phyloP scores from a whole-genome alignment of 2,113 vertebrate species.

The Saimiri boliviensis region DNA sequence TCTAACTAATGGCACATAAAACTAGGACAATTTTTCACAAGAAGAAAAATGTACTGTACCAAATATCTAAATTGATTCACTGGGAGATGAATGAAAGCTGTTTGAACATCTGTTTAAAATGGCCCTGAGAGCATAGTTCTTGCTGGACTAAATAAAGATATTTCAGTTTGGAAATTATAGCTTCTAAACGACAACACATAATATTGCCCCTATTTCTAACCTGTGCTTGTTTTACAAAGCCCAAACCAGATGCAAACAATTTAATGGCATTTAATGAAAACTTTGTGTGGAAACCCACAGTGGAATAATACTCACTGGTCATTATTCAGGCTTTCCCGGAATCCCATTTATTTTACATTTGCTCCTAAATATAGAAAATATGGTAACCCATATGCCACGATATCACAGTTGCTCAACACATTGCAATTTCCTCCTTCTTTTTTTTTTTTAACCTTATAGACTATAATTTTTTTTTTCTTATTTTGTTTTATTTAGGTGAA shows the following conservation, averaged over 20 bases:
- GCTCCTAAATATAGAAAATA: constrained; percentile 54
- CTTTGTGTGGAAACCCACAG: constrained; percentile 35
- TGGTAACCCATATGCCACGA: constrained; percentile 20
- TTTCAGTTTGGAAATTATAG: constrained; percentile 75
- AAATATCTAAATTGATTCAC: constrained; percentile 60
- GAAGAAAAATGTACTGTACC: neutral
- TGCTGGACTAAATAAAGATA: constrained; percentile 70
- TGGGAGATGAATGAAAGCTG: constrained; percentile 49
- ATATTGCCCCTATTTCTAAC: constrained; percentile 53
- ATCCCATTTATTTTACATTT: constrained; percentile 63
- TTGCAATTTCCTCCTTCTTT: neutral
- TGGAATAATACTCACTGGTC: constrained; percentile 49
- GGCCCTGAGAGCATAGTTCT: constrained; percentile 52
- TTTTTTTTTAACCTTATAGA: neutral
- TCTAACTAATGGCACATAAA: neutral
- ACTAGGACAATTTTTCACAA: constrained; percentile 20
- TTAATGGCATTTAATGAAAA: constrained; percentile 76
- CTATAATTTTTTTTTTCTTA: neutral
- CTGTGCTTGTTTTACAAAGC: constrained; percentile 46
- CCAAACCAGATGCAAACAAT: constrained; percentile 73
- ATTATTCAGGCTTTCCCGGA: constrained; percentile 53
- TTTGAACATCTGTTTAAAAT: constrained; percentile 75
- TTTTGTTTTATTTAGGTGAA: constrained; percentile 5
- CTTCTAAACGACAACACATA: constrained; percentile 71
- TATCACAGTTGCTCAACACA: neutral